A percentile compares a stretch with the other conserved stretches of the same genome.
These are phyloP conservation scores for Chaunax sp. DNA, from an alignment of 2,797 vertebrate species.

Conservation along the genomic window DNA sequence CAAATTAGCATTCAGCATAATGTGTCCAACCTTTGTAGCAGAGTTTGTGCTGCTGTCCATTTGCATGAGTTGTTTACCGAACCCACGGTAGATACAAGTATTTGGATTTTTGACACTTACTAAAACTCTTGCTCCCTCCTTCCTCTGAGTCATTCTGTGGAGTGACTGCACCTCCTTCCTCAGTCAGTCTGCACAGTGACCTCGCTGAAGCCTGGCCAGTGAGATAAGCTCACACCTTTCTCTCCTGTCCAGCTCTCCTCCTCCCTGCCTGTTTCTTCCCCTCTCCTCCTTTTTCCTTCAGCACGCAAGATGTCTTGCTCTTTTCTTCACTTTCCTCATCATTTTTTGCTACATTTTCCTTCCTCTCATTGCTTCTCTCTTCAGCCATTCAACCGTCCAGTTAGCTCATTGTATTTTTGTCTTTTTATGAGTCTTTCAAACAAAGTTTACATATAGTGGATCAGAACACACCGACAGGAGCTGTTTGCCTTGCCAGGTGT, in stretches of 20 bases:
- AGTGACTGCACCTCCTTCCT: constrained; percentile 52
- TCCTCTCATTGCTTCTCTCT: constrained; percentile 18
- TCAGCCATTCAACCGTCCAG: constrained; percentile 31
- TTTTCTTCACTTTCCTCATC: constrained; percentile 27
- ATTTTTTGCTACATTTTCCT: constrained; percentile 44
- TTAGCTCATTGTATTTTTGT: constrained; percentile 47
- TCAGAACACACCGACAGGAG: constrained; percentile 52
- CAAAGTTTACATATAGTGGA: constrained; percentile 60
- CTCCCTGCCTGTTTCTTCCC: constrained; percentile 19
- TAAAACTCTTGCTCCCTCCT: constrained; percentile 29
- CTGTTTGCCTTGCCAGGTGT: constrained; percentile 56
- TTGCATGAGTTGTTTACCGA: constrained; percentile 24
- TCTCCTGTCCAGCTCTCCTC: constrained; percentile 56
- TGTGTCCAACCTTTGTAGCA: constrained; percentile 7
- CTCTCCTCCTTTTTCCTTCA: constrained; percentile 25
- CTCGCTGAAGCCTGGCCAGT: constrained; percentile 72
- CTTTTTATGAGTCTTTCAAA: constrained; percentile 43
- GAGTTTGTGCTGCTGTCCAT: constrained; percentile 26
- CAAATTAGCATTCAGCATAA: constrained; percentile 16
- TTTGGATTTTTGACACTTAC: constrained; percentile 25
- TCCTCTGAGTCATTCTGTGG: constrained; percentile 53
- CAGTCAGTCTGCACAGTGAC: constrained; percentile 71
- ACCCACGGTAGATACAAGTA: constrained; percentile 4
- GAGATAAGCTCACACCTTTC: constrained; percentile 76
- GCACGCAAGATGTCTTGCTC: constrained; percentile 36